These are phyloP conservation scores for Gymnocephalus cernua DNA, from an alignment of 2,113 vertebrate genomes.

Conservation along the genomic window DNA sequence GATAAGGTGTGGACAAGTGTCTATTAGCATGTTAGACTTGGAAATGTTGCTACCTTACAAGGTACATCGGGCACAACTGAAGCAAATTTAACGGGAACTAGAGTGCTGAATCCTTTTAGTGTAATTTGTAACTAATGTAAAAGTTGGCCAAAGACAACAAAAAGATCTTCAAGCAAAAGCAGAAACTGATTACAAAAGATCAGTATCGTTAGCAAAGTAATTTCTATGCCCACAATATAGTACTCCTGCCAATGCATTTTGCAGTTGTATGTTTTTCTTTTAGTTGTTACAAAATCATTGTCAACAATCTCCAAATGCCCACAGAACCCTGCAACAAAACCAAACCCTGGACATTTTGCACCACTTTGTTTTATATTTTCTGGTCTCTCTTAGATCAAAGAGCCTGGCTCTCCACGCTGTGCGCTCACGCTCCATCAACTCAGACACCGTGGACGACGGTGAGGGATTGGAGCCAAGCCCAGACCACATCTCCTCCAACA, in stretches of 20 bases:
- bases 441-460: constrained; percentile 79
- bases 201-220: neutral
- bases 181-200: neutral
- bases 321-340: too few species aligned
- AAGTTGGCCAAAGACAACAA: neutral
- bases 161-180: neutral
- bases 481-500: constrained; percentile 80
- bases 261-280: neutral
- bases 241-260: neutral
- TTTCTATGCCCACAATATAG: neutral
- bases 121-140: neutral
- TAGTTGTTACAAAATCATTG: constrained; percentile 7
- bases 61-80: neutral
- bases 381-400: constrained; percentile 86
- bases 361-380: neutral
- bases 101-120: neutral
- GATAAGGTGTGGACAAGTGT: neutral
- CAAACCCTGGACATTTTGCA: neutral
- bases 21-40: neutral
- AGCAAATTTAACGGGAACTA: neutral
- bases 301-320: too few species aligned
- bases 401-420: constrained; percentile 88
- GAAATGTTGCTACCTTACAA: neutral
- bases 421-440: constrained; percentile 80
- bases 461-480: constrained; percentile 75